Evolutionary conservation across 2,888 invertebrate species (phyloP).

Genomic region (Apocheima hispidaria): DNA sequence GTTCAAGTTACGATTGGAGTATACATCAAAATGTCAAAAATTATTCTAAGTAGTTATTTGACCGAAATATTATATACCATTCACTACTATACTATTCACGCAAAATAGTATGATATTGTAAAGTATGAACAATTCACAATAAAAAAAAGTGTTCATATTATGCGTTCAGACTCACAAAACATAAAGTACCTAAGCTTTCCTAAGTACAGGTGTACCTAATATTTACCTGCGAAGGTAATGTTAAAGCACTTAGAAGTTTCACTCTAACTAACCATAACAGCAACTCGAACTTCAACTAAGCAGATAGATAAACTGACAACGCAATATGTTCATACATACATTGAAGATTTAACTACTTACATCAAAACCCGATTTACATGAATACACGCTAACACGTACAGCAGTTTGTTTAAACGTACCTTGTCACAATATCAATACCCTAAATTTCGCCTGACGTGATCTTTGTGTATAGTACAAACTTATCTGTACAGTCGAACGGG

Average conservation of each 20-base stretch:
- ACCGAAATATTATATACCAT: too few relatives aligned
- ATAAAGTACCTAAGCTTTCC: too few relatives aligned
- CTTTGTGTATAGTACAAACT: not conserved
- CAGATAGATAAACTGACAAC: slow-evolving; percentile 20
- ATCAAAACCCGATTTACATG: slow-evolving; percentile 34
- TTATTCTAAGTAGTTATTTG: too few relatives aligned
- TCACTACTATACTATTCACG: too few relatives aligned
- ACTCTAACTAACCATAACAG: slow-evolving; percentile 5
- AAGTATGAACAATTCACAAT: too few relatives aligned
- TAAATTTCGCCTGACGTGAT: not conserved
- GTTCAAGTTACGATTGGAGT: too few relatives aligned
- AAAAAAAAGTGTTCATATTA: too few relatives aligned
- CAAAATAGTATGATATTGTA: too few relatives aligned
- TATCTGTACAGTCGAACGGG: not conserved
- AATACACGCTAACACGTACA: slow-evolving; percentile 11
- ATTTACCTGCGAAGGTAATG: slow-evolving; percentile 12
- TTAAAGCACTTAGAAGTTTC: slow-evolving; percentile 9
- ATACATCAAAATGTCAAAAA: too few relatives aligned
- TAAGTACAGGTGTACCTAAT: not conserved
- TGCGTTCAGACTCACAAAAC: too few relatives aligned
- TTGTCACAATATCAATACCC: slow-evolving; percentile 14
- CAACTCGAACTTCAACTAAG: slow-evolving; percentile 15
- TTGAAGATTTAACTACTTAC: slow-evolving; percentile 26
- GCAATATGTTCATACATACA: slow-evolving; percentile 22
- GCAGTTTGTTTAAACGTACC: slow-evolving; percentile 9